Base-by-base conservation (phyloP, 2,113 vertebrate species). In the Corythornis vintsioides region DNA sequence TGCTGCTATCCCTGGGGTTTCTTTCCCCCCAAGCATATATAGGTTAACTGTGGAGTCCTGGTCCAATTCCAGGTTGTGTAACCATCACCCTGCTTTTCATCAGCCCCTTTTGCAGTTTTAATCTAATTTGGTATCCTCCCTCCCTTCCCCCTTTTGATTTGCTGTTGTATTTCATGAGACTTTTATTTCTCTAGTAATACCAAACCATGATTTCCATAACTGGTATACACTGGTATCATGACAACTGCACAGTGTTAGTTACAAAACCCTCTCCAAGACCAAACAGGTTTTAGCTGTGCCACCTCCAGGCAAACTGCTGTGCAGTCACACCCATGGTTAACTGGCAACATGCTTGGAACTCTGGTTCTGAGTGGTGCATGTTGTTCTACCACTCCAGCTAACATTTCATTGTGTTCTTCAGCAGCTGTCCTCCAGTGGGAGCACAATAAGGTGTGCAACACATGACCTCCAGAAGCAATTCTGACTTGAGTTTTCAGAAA, bases 311-410 rank as follows among this genome's bases (percentile, higher is more conserved):
- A 88, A 80, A 60, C 74, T 40, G 64, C 64, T 56, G 53, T 33
- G 53, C 35, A n/a, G 14, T 29, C 45, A 6, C 75, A 61, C 4
- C 10, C 11, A 4, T 2, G 28, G n/a, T 9, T 9, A 38, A 70
- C 61, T 18, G 66, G 48, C 59, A 80, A 15, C 28, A 53, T 10
- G 24, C 63, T 90, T 48, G 57, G 84, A 38, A 16, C 69, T 43
- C 59, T 0, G 0, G 12, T 22, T 26, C 31, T 38, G 43, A 60
- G 29, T 6, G 9, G 45, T 13, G 13, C n/a, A 9, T 4, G 11
- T 14, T 53, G 18, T 47, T 72, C 69, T 33, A 47, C n/a, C 42
- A n/a, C 45, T 83, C 64, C 63, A n/a, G 63, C 33, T 84, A 75
- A 40, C 43, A 11, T 45, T 83, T 71, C 15, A 29, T 42, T 75